These are phyloP conservation scores for Caenorhabditis sp. DNA, from an alignment of 2,888 invertebrate species.

Conservation along the genomic window DNA sequence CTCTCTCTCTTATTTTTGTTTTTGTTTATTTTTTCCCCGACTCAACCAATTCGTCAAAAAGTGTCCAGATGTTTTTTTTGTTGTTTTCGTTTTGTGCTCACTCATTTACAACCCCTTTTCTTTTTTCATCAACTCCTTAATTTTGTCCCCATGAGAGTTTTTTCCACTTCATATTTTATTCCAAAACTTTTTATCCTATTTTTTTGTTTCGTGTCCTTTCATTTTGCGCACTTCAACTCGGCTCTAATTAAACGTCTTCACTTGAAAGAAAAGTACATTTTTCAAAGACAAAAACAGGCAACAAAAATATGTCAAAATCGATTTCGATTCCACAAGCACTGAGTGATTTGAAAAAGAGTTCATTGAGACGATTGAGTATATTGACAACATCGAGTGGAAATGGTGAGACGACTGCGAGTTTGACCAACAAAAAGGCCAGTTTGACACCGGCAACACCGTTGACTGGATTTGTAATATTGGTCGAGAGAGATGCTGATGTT, in stretches of 20 bases:
- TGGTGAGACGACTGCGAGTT: background rate
- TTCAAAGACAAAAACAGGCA: no score
- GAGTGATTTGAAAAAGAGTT: constrained; percentile 45
- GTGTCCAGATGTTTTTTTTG: no score
- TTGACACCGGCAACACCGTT: constrained; percentile 30
- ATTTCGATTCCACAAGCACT: constrained; percentile 54
- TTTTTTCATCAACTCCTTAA: background rate
- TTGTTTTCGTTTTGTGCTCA: no score
- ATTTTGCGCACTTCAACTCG: background rate
- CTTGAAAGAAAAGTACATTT: no score
- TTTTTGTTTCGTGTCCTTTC: background rate
- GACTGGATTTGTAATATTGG: constrained; percentile 52
- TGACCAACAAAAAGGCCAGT: constrained; percentile 13
- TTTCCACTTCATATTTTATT: constrained; percentile 12
- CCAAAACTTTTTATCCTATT: background rate
- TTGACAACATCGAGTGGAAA: background rate
- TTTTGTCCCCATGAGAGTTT: background rate
- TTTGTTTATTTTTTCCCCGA: no score
- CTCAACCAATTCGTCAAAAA: no score
- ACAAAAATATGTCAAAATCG: constrained; percentile 43
- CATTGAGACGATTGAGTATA: constrained; percentile 20
- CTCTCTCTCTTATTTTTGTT: background rate
- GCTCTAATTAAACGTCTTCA: background rate
- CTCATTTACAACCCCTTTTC: no score
- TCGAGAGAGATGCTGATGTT: constrained; percentile 38